Percentiles rank a stretch among this genome's conserved stretches.
Conservation (phyloP, 1,140 invertebrate species). For the Lerema accius region DNA sequence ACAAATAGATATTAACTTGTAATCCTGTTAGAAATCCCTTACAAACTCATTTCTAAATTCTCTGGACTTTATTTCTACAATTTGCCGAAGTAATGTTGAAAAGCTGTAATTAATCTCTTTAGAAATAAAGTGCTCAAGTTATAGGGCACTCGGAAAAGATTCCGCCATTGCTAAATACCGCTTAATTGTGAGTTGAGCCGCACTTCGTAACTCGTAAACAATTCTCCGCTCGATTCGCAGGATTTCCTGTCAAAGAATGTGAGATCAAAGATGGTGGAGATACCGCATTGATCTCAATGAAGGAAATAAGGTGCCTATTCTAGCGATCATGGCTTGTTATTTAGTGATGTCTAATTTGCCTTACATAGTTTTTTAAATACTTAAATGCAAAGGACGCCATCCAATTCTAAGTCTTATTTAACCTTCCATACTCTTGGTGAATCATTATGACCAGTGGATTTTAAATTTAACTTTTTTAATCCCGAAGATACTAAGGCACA, state of each 20-base stretch:
- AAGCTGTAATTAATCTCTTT: background rate
- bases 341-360: no score
- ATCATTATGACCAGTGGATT: no score
- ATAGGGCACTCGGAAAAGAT: conserved; percentile 17
- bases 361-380: no score
- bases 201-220: conserved; percentile 34
- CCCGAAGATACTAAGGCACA: no score
- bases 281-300: conserved; percentile 36
- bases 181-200: conserved; percentile 23
- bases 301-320: conserved; percentile 22
- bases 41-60: no score
- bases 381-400: no score
- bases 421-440: no score
- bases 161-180: conserved; percentile 25
- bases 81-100: background rate
- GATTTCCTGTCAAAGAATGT: conserved; percentile 35
- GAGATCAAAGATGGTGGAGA: conserved; percentile 38
- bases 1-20: no score
- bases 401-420: no score
- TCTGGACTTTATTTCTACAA: no score
- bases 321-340: conserved; percentile 7
- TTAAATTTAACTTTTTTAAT: no score
- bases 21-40: no score
- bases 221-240: conserved; percentile 28
- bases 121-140: conserved; percentile 9